These are phyloP conservation scores for Benthosema pterotum DNA, from an alignment of 2,797 vertebrate species.

Conservation along the genomic window DNA sequence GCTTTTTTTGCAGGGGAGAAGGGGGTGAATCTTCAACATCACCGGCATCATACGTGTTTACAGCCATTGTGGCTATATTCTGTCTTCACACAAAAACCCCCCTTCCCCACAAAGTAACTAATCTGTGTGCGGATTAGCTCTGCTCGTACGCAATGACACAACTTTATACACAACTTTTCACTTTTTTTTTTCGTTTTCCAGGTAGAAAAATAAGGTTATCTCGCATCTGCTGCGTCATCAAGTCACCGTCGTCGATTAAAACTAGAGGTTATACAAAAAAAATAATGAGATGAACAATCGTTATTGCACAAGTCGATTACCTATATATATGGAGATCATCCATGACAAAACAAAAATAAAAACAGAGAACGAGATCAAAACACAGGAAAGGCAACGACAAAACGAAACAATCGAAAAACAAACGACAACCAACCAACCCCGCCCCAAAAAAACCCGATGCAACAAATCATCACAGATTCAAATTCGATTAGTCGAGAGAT, in stretches of 20 bases:
- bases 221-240: conserved; percentile 67
- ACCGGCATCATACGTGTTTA: too few species aligned
- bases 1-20: too few species aligned
- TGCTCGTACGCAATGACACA: conserved; percentile 39
- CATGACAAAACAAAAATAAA: conserved; percentile 39
- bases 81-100: too few species aligned
- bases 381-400: conserved; percentile 28
- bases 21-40: too few species aligned
- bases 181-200: conserved; percentile 71
- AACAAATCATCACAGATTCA: conserved; percentile 47
- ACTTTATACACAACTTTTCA: conserved; percentile 65
- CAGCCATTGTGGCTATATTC: too few species aligned
- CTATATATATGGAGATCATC: conserved; percentile 56
- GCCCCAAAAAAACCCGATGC: too few species aligned
- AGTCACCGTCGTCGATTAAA: conserved; percentile 64
- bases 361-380: too few species aligned
- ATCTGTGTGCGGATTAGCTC: conserved; percentile 20
- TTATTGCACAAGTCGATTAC: conserved; percentile 81
- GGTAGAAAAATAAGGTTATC: conserved; percentile 79
- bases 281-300: conserved; percentile 71
- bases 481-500: conserved; percentile 56
- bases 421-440: background rate
- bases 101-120: too few species aligned
- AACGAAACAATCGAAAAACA: conserved; percentile 1
- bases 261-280: conserved; percentile 67